Base-by-base conservation (phyloP, 1,140 invertebrate genomes). In the Elymnias hypermnestra region DNA sequence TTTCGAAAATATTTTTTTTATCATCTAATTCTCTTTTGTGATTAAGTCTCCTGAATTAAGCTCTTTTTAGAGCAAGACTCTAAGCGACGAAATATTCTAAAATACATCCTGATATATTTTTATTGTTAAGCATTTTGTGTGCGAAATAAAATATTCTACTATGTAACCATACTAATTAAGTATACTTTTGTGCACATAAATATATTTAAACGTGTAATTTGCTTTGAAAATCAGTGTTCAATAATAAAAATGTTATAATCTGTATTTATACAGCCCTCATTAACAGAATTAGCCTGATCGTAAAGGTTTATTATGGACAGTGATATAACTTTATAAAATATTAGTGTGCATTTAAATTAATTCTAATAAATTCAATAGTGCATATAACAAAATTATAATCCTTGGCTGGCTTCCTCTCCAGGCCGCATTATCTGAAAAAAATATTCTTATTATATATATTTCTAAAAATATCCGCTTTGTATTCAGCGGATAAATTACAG, bases 351-450 rank as follows among this genome's bases (percentile, higher is more conserved):
- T 33, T 52, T 57, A 52, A 57, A 57, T 42, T 19, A 52, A 26
- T 28, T 37, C 18, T 31, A 40, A 37, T 43, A 52, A 44, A 29
- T 44, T 35, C 15, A 48, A n/a, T 38, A 23, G 31, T 51, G 46
- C 37, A 33, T 36, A 57, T 35, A 66, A 28, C 44, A 58, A 38
- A 59, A 67, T 6, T 36, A 72, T 49, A 51, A 68, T 38, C 49
- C 53, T 57, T 17, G 51, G 36, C 42, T 71, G 54, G 53, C 58
- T 63, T 72, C 72, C 77, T 43, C 69, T 72, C 57, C 66, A 63
- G 31, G 60, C 58, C 9, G 71, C 74, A 26, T 63, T 51, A 62
- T 71, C 78, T 83, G 72, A n/a, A 57, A 56, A 56, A 2, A 33
- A 6, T 13, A n/a, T 1, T 29, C 1, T 1, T 13, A 29, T 29